phyloP scores from a whole-genome alignment of 2,888 invertebrate species.

The Caenorhabditis auriculariae region DNA sequence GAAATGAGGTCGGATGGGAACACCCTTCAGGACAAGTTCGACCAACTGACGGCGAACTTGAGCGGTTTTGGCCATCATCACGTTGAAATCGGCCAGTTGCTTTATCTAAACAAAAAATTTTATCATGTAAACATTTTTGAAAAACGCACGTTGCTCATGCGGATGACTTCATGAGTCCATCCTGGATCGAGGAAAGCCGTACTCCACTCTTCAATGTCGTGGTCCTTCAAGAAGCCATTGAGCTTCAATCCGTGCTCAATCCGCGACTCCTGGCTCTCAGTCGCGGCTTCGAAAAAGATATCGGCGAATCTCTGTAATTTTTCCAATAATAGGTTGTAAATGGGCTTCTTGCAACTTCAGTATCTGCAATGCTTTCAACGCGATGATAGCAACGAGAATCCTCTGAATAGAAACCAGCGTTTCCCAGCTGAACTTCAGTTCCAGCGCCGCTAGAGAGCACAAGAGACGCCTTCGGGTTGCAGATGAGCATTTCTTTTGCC shows the following conservation, averaged over 20 bases:
- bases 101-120: constrained; percentile 13
- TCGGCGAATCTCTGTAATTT: constrained; percentile 39
- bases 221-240: constrained; percentile 46
- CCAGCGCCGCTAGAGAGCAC: constrained; percentile 53
- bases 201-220: constrained; percentile 60
- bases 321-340: background rate
- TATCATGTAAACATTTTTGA: background rate
- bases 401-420: constrained; percentile 51
- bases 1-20: constrained; percentile 49
- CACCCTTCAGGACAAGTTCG: constrained; percentile 51
- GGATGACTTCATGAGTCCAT: constrained; percentile 59
- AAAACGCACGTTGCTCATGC: constrained; percentile 31
- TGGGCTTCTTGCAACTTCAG: constrained; percentile 20
- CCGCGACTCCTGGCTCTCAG: constrained; percentile 26
- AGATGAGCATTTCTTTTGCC: constrained; percentile 54
- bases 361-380: constrained; percentile 44
- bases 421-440: constrained; percentile 52
- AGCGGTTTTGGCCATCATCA: constrained; percentile 49
- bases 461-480: constrained; percentile 50
- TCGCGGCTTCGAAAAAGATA: constrained; percentile 43
- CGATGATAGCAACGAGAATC: constrained; percentile 48
- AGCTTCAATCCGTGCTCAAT: constrained; percentile 28
- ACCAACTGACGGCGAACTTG: constrained; percentile 56
- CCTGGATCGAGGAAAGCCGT: constrained; percentile 54
- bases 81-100: constrained; percentile 51